phyloP scores from a whole-genome alignment of 2,113 vertebrate species.

The Sorex araneus region DNA sequence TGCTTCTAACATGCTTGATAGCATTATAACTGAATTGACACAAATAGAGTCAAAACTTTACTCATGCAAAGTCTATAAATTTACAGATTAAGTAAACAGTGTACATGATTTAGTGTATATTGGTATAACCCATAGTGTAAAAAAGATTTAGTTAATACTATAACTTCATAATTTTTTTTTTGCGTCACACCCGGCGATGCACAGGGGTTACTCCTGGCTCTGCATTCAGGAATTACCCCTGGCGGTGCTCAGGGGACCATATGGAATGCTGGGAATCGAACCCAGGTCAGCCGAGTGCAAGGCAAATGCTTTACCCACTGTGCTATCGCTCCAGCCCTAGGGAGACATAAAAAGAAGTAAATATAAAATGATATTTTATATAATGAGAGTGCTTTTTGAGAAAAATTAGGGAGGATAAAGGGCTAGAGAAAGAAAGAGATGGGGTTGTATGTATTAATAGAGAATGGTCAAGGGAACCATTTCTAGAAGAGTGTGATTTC shows the following conservation, averaged over 20 bases:
- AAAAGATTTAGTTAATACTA: neutral
- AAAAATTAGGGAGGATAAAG: neutral
- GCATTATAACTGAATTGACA: neutral
- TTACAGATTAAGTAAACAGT: neutral
- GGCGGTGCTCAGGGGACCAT: too few species aligned
- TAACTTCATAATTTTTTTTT: neutral
- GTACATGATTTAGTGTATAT: neutral
- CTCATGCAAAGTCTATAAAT: neutral
- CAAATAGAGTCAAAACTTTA: slow-evolving; percentile 42
- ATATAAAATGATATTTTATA: neutral
- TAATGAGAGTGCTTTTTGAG: neutral
- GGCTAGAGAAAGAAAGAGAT: neutral
- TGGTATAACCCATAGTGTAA: neutral
- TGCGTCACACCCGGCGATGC: too few species aligned
- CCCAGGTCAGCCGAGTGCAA: too few species aligned
- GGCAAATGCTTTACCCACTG: too few species aligned
- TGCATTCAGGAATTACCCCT: too few species aligned
- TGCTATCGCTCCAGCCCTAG: neutral
- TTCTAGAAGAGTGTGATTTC: neutral
- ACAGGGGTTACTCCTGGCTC: too few species aligned
- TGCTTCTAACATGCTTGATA: neutral
- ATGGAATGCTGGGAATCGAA: too few species aligned
- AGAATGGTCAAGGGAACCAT: neutral
- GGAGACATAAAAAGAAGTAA: neutral
- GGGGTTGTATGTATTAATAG: neutral